A percentile compares a stretch with the other conserved stretches of the same genome.
These are phyloP conservation scores for Drosophila yooni DNA, from an alignment of 2,888 invertebrate species.

Conservation along the genomic window DNA sequence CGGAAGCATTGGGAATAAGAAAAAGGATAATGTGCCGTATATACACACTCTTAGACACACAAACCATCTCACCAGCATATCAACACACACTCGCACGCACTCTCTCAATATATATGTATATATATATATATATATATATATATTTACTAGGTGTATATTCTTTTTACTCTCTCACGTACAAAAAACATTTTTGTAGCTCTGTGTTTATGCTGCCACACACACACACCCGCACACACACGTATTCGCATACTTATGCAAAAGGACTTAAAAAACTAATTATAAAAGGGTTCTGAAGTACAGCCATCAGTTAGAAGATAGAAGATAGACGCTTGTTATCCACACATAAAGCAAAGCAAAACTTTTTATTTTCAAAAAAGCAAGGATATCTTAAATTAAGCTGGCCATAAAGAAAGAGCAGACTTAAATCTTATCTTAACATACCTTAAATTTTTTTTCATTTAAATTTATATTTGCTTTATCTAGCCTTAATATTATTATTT, in stretches of 20 bases:
- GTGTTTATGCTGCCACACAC: neutral
- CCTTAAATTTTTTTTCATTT: neutral
- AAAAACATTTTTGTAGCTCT: slow-evolving; percentile 5
- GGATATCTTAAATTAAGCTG: neutral
- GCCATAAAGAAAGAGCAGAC: neutral
- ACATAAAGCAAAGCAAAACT: neutral
- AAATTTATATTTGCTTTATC: neutral
- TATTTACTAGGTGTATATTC: slow-evolving; percentile 7
- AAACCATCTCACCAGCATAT: neutral
- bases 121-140: neutral
- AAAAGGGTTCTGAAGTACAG: slow-evolving; percentile 5
- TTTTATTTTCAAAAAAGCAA: neutral
- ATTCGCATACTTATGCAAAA: slow-evolving; percentile 1
- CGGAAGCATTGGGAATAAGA: slow-evolving; percentile 66
- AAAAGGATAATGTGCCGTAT: slow-evolving; percentile 56
- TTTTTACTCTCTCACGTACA: slow-evolving; percentile 5
- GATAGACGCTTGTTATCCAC: neutral
- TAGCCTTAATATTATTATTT: no score
- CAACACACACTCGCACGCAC: neutral
- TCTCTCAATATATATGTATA: neutral
- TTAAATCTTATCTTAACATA: neutral
- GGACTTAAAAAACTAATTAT: slow-evolving; percentile 18
- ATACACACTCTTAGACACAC: slow-evolving; percentile 4
- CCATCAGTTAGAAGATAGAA: neutral
- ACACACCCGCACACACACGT: neutral